Base-by-base conservation (phyloP, 2,888 invertebrate species). In the Perithous albicinctus region DNA sequence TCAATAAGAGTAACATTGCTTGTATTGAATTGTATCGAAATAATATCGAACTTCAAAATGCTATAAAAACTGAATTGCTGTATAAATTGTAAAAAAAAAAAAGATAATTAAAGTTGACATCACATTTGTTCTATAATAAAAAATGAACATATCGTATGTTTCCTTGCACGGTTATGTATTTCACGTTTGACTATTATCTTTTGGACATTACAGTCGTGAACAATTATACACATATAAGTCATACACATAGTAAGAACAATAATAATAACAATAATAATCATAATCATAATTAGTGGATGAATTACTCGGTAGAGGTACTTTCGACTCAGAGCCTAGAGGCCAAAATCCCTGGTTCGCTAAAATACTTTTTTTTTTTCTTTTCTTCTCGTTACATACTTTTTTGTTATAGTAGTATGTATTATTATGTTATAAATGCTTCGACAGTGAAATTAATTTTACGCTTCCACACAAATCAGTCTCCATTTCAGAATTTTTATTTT, bases 321-420 rank as follows among this genome's bases (percentile, higher is more conserved):
- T 89, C 84, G 91, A 90, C 90, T 91, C 90, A 85, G 85, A 87
- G 86, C 88, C 88, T 70, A 86, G 79, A 69, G 87, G 89, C 89
- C 86, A 69, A 85, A 86, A 86, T 84, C 84, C 73, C 77, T 82
- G 81, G 59, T 78, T 78, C 59, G 26, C 70, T 51, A 78, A 63
- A 54, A 66, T 43, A 74, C 56, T 8, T 46, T 70, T 48, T 64
- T 26, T 29, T 5, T 77, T 69, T 67, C 61, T n/a, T n/a, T n/a
- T n/a, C n/a, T n/a, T n/a, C n/a, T n/a, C n/a, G n/a, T n/a, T n/a
- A n/a, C n/a, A n/a, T 54, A 8, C 10, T 51, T 70, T 51, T 54
- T 63, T 15, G 5, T 77, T 23, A 69, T 23, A 41, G 70, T 18
- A 61, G 15, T 5, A n/a, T 61, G 10, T 23, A 54, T 32, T n/a